Conservation (phyloP, 2,113 vertebrate species). For the Chionodraco myersi region DNA sequence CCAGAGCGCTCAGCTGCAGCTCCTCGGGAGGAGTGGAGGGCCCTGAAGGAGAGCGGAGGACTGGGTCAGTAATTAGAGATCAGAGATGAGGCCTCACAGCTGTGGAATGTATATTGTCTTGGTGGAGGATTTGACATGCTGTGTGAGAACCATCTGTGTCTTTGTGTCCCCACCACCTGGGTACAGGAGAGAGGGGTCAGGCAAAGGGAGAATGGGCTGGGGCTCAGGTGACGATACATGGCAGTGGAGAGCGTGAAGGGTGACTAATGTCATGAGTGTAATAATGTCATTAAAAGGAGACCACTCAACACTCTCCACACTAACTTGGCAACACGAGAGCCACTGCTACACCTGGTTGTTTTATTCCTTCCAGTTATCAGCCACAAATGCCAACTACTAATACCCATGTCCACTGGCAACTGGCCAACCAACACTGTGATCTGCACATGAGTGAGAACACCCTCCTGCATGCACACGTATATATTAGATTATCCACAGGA, state of each 20-base stretch:
- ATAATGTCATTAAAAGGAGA: constrained; percentile 58
- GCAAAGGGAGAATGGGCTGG: constrained; percentile 34
- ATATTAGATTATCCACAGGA: constrained; percentile 11
- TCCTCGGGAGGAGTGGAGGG: constrained; percentile 93
- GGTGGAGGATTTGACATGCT: constrained; percentile 56
- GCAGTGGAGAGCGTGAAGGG: constrained; percentile 36
- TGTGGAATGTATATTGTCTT: constrained; percentile 52
- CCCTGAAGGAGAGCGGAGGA: constrained; percentile 78
- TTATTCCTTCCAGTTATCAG: constrained; percentile 68
- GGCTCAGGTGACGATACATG: constrained; percentile 64
- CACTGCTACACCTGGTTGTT: constrained; percentile 67
- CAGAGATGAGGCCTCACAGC: constrained; percentile 63
- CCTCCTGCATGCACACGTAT: constrained; percentile 8
- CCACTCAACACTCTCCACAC: constrained; percentile 22
- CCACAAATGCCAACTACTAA: constrained; percentile 40
- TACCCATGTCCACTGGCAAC: constrained; percentile 43
- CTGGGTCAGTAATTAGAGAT: constrained; percentile 68
- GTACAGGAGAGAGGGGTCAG: constrained; percentile 40
- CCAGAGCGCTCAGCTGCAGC: constrained; percentile 89
- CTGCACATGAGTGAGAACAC: constrained; percentile 18
- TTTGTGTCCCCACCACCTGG: constrained; percentile 67
- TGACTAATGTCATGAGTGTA: constrained; percentile 9
- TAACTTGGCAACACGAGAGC: constrained; percentile 49
- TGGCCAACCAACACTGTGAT: constrained; percentile 30
- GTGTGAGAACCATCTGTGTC: constrained; percentile 70